A percentile compares a stretch with the other conserved stretches of the same genome.
These are phyloP conservation scores for Eulemur rufifrons DNA, from an alignment of 2,113 vertebrate genomes.

Conservation along the genomic window DNA sequence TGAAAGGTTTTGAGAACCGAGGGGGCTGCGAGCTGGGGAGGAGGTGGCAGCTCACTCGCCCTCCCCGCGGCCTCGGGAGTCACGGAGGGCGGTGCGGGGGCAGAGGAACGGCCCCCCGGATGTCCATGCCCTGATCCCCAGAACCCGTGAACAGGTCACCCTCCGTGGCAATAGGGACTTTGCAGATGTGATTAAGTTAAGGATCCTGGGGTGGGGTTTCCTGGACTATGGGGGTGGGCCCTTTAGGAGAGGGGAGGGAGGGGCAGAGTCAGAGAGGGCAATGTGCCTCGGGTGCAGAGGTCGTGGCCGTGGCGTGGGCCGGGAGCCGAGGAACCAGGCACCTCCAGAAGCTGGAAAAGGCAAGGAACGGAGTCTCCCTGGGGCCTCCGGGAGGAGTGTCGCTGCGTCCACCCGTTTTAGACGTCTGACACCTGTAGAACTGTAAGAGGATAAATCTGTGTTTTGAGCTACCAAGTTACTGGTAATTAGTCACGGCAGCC, in stretches of 20 bases:
- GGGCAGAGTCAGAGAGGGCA: not conserved
- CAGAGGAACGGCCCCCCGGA: not conserved
- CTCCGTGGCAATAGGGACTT: not conserved
- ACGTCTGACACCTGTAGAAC: not conserved
- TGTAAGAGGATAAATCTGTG: rapidly evolving
- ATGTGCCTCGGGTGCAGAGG: not conserved
- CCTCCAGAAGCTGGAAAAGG: not conserved
- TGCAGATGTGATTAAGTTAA: not conserved
- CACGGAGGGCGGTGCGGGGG: rapidly evolving
- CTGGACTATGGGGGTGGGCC: not conserved
- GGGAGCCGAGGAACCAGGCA: not conserved
- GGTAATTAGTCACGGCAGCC: rapidly evolving
- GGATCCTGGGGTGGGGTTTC: not conserved
- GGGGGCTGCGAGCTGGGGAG: not conserved
- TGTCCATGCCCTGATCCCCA: rapidly evolving
- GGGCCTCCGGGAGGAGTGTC: not conserved
- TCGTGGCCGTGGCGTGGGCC: not conserved
- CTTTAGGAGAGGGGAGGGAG: too few relatives aligned
- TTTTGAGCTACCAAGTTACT: rapidly evolving
- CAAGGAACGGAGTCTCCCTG: rapidly evolving
- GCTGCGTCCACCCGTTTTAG: rapidly evolving
- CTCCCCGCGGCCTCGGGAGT: too few relatives aligned
- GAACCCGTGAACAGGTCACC: not conserved
- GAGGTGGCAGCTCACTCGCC: rapidly evolving
- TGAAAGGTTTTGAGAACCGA: not conserved